A percentile compares a stretch with the other conserved stretches of the same genome.
phyloP scores from a whole-genome alignment of 2,888 invertebrate genomes.

The Amiota communis region DNA sequence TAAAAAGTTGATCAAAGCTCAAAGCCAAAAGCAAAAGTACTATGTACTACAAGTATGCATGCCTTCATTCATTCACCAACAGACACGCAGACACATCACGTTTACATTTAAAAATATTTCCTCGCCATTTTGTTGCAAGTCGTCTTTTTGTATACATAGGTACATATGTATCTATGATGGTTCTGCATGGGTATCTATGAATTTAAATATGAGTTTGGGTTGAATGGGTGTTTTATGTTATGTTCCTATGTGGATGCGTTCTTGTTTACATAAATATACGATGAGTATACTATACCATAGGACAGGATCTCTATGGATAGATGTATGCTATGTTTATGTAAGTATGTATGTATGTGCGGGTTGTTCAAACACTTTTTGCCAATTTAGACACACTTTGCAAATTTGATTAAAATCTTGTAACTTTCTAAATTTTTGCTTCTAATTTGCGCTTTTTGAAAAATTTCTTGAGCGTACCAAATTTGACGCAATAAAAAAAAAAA shows the following conservation, averaged over 20 bases:
- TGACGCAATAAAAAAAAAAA: conserved; percentile 18
- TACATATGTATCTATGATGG: neutral
- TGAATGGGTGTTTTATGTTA: too few relatives aligned
- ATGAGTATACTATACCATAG: too few relatives aligned
- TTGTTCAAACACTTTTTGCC: conserved; percentile 46
- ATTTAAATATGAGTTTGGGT: too few relatives aligned
- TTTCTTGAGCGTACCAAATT: conserved; percentile 15
- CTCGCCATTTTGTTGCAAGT: conserved; percentile 11
- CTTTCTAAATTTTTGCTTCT: conserved; percentile 43
- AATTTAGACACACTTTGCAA: conserved; percentile 65
- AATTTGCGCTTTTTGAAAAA: conserved; percentile 45
- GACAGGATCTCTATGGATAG: neutral
- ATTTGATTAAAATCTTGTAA: conserved; percentile 62
- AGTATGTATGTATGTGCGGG: conserved; percentile 16
- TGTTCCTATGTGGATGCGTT: too few relatives aligned
- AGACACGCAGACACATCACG: conserved; percentile 53
- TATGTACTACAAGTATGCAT: neutral
- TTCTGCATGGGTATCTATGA: too few relatives aligned
- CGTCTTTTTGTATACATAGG: neutral
- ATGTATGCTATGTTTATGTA: neutral
- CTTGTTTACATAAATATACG: too few relatives aligned
- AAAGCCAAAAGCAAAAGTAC: conserved; percentile 50
- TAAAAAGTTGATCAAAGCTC: conserved; percentile 62
- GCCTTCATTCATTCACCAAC: neutral
- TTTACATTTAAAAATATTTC: conserved; percentile 35